These are phyloP conservation scores for Cladopsammia gracilis DNA, from an alignment of 64 coral and sea anemone genomes.

Conservation along the genomic window DNA sequence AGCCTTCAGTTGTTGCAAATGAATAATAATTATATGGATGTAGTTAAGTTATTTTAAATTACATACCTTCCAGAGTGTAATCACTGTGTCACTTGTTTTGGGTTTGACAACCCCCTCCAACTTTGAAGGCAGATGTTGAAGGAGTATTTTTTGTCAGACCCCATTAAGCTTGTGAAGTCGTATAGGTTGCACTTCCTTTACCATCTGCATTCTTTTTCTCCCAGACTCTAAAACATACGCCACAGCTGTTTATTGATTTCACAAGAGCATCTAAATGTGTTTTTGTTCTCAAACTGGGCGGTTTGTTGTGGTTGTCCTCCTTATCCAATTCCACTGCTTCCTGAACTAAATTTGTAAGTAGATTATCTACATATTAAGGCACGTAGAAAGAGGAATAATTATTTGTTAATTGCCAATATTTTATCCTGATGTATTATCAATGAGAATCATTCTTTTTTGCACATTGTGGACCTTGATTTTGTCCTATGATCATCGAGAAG, in stretches of 20 bases:
- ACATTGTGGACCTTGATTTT: too few relatives aligned
- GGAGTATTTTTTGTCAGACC: constrained; percentile 66
- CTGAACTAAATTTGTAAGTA: constrained; percentile 2
- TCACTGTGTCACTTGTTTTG: constrained; percentile 37
- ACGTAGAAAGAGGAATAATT: not conserved
- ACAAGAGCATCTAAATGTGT: constrained; percentile 29
- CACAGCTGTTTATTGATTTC: constrained; percentile 64
- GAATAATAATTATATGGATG: too few relatives aligned
- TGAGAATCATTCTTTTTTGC: too few relatives aligned
- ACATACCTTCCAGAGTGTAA: not conserved
- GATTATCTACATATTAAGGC: not conserved
- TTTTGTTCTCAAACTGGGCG: not conserved
- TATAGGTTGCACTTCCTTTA: constrained; percentile 52
- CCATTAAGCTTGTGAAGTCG: constrained; percentile 75
- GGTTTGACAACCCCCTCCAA: constrained; percentile 46
- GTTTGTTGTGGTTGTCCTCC: constrained; percentile 33
- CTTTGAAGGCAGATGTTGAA: constrained; percentile 48
- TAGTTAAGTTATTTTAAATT: too few relatives aligned
- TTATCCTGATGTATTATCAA: too few relatives aligned
- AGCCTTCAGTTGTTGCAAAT: too few relatives aligned
- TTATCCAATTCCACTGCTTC: constrained; percentile 40
- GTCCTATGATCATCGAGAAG: too few relatives aligned
- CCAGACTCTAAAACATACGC: constrained; percentile 53
- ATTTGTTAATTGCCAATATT: too few relatives aligned
- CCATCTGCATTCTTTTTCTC: constrained; percentile 77